A percentile compares a stretch with the other conserved stretches of the same genome.
Evolutionary conservation across 2,113 vertebrate genomes (phyloP).

Genomic region (Bos javanicus): DNA sequence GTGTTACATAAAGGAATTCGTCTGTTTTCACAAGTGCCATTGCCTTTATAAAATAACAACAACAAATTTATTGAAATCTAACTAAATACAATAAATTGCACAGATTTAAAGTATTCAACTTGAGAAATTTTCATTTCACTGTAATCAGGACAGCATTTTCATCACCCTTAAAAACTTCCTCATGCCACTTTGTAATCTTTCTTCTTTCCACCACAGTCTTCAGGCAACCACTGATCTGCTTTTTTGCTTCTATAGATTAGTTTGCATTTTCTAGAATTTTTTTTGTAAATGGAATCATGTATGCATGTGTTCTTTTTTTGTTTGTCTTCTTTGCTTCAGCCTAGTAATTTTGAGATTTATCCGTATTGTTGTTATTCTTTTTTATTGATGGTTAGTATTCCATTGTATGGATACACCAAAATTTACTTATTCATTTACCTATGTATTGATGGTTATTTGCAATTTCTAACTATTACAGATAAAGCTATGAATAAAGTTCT

Average conservation of each 20-base stretch:
- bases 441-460: neutral
- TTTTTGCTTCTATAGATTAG: neutral
- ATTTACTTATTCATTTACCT: neutral
- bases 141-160: neutral
- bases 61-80: neutral
- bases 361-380: neutral
- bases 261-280: neutral
- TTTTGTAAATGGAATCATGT: neutral
- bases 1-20: neutral
- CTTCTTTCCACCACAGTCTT: neutral
- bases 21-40: neutral
- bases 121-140: neutral
- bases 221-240: neutral
- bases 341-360: neutral
- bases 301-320: neutral
- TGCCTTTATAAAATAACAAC: neutral
- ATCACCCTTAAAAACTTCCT: neutral
- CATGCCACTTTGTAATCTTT: neutral
- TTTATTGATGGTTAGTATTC: neutral
- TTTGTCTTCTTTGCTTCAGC: neutral
- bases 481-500: neutral
- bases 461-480: neutral
- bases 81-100: neutral
- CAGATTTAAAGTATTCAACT: neutral
- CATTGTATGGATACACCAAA: neutral